Percentiles rank a stretch among this genome's conserved stretches.
phyloP scores from a whole-genome alignment of 2,888 invertebrate species.

The Idaea aversata region DNA sequence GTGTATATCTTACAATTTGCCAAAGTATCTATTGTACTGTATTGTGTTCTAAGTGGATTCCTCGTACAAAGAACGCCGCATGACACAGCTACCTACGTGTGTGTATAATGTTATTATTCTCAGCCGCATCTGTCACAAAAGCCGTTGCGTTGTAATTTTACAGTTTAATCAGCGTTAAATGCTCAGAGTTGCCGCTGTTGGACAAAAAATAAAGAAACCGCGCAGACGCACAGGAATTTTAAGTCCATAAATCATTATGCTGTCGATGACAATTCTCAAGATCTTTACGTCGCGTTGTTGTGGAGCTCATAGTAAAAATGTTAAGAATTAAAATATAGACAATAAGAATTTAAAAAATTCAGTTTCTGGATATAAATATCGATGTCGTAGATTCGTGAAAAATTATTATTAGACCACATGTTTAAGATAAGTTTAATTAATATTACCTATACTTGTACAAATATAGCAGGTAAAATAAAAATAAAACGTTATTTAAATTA shows the following conservation, averaged over 20 bases:
- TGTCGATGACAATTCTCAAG: conserved; percentile 56
- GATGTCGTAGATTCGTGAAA: too few relatives aligned
- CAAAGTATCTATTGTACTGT: conserved; percentile 70
- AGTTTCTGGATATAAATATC: background rate
- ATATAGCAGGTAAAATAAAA: background rate
- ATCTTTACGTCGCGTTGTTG: conserved; percentile 20
- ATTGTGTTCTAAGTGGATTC: conserved; percentile 76
- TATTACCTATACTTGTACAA: too few relatives aligned
- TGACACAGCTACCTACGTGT: conserved; percentile 70
- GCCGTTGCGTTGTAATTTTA: conserved; percentile 76
- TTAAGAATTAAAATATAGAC: background rate
- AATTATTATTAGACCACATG: too few relatives aligned
- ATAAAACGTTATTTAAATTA: conserved; percentile 7
- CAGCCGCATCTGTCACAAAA: conserved; percentile 78
- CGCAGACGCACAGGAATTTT: conserved; percentile 58
- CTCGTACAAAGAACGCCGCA: conserved; percentile 65
- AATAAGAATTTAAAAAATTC: background rate
- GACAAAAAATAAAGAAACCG: conserved; percentile 57
- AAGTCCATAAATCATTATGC: conserved; percentile 65
- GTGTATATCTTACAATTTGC: conserved; percentile 79
- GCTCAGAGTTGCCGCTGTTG: conserved; percentile 63
- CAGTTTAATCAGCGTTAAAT: conserved; percentile 81
- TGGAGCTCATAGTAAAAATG: background rate
- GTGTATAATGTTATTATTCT: conserved; percentile 76
- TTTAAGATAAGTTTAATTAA: too few relatives aligned